A percentile compares a stretch with the other conserved stretches of the same genome.
phyloP scores from a whole-genome alignment of 2,113 vertebrate genomes.

The Pao palembangensis region DNA sequence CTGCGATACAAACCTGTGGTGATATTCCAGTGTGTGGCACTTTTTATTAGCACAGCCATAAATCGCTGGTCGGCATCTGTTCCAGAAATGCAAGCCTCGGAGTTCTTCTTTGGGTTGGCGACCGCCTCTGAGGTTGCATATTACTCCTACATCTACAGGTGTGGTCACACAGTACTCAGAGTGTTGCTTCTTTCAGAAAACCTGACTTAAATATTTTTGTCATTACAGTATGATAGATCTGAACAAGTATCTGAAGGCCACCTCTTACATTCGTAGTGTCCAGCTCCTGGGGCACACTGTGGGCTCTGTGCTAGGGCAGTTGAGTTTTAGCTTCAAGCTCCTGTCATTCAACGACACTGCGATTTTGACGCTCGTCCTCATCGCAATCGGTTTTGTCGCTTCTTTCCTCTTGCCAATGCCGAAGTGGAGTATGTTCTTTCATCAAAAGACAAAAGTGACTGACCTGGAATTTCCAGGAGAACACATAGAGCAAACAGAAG shows the following conservation, averaged over 20 bases:
- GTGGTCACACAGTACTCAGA: background rate
- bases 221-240: conserved; percentile 78
- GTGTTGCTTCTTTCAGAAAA: too few relatives aligned
- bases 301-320: conserved; percentile 82
- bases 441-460: conserved; percentile 43
- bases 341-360: conserved; percentile 83
- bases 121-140: conserved; percentile 88
- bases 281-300: conserved; percentile 81
- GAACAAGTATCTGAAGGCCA: conserved; percentile 82
- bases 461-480: background rate
- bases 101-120: conserved; percentile 80
- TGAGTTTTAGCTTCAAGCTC: conserved; percentile 78
- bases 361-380: conserved; percentile 75
- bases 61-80: conserved; percentile 77
- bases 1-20: conserved; percentile 88
- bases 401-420: conserved; percentile 84
- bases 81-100: conserved; percentile 77
- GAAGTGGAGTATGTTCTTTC: conserved; percentile 88
- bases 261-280: conserved; percentile 81
- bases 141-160: conserved; percentile 90
- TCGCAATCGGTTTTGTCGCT: conserved; percentile 66
- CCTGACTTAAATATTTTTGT: background rate
- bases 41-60: conserved; percentile 73
- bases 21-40: conserved; percentile 69
- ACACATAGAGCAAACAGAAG: background rate